Conservation (phyloP, 1,140 invertebrate genomes). For the Drosophila aff. region DNA sequence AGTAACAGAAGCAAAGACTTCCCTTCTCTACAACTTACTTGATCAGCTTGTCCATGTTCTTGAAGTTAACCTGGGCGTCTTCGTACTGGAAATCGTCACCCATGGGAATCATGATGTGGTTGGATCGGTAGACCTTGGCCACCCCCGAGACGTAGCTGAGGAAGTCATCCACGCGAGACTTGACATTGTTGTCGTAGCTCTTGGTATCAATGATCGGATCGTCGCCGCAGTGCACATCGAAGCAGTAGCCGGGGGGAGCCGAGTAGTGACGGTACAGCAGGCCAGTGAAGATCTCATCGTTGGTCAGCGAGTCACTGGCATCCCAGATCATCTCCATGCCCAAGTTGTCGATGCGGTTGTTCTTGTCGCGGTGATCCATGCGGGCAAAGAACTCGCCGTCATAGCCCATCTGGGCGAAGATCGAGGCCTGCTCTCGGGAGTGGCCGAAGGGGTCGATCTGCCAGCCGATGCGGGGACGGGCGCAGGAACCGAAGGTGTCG, state of each 20-base stretch:
- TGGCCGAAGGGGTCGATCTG: constrained; percentile 98
- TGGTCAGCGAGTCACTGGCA: constrained; percentile 88
- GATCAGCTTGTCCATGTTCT: constrained; percentile 96
- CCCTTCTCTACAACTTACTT: constrained; percentile 86
- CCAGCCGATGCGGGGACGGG: constrained; percentile 93
- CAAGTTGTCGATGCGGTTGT: constrained; percentile 87
- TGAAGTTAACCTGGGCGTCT: constrained; percentile 93
- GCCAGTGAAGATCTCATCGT: constrained; percentile 89
- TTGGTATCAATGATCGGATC: constrained; percentile 92
- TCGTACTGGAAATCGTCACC: constrained; percentile 97
- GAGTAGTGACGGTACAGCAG: constrained; percentile 92
- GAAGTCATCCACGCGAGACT: constrained; percentile 87
- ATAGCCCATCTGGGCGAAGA: constrained; percentile 93
- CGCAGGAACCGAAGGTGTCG: constrained; percentile 94
- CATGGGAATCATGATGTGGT: constrained; percentile 96
- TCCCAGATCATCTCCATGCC: constrained; percentile 85
- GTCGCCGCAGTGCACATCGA: constrained; percentile 93
- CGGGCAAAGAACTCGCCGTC: constrained; percentile 95
- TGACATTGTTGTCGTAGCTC: constrained; percentile 91
- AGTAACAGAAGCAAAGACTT: background rate
- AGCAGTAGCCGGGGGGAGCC: constrained; percentile 96
- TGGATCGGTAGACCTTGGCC: constrained; percentile 87
- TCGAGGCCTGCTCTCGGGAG: constrained; percentile 93
- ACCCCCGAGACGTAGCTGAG: constrained; percentile 86
- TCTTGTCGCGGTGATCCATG: constrained; percentile 95